A percentile compares a stretch with the other conserved stretches of the same genome.
phyloP scores from a whole-genome alignment of 2,113 vertebrate species.

The Cercocebus atys region DNA sequence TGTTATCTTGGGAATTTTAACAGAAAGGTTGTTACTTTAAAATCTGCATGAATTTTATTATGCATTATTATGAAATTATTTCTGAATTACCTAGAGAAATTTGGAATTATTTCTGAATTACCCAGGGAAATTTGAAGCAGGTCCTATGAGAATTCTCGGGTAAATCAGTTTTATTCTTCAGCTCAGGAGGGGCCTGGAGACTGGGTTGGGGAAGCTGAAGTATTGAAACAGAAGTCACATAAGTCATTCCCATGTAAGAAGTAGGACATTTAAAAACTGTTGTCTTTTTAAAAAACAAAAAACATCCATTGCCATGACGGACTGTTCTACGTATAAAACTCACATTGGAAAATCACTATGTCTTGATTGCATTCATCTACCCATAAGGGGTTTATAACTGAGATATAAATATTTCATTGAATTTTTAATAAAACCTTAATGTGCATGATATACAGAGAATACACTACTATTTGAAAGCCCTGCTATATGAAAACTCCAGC shows the following conservation, averaged over 20 bases:
- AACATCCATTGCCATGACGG: background rate
- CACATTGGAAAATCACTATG: constrained; percentile 70
- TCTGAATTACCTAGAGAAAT: constrained; percentile 79
- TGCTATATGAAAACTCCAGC: constrained; percentile 78
- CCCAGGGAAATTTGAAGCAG: constrained; percentile 76
- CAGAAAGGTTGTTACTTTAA: constrained; percentile 79
- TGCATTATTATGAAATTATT: constrained; percentile 82
- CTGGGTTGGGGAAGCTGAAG: background rate
- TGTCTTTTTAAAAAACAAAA: constrained; percentile 67
- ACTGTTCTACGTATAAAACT: constrained; percentile 74
- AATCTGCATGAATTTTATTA: constrained; percentile 80
- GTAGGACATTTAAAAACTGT: constrained; percentile 49
- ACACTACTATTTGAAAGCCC: constrained; percentile 74
- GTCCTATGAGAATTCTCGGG: constrained; percentile 45
- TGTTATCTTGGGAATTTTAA: constrained; percentile 75
- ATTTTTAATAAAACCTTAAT: constrained; percentile 86
- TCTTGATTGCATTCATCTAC: constrained; percentile 78
- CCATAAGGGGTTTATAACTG: constrained; percentile 78
- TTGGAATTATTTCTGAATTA: constrained; percentile 81
- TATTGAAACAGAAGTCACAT: constrained; percentile 57
- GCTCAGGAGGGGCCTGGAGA: background rate
- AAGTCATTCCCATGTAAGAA: constrained; percentile 42
- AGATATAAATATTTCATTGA: constrained; percentile 86
- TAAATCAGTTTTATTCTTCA: constrained; percentile 75
- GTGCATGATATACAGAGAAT: constrained; percentile 76